Evolutionary conservation across 1,140 invertebrate species (phyloP).

Genomic region (Cecropterus lyciades): DNA sequence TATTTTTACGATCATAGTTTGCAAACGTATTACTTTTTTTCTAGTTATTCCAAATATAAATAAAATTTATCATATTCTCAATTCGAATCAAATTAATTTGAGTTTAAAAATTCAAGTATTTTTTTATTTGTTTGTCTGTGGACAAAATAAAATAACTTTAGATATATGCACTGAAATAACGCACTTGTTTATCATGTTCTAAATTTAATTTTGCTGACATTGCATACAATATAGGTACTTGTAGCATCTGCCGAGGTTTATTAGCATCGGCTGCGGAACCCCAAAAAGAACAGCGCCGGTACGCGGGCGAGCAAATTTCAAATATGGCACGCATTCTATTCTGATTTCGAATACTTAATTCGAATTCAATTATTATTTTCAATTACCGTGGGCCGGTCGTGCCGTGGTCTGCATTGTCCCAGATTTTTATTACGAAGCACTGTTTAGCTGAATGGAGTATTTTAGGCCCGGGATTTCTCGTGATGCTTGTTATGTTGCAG

Average conservation of each 20-base stretch:
- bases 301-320: constrained; percentile 69
- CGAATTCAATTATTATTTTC: constrained; percentile 81
- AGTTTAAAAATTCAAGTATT: too few relatives aligned
- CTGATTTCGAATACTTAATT: constrained; percentile 79
- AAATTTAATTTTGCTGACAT: background rate
- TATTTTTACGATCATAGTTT: too few relatives aligned
- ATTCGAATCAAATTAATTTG: too few relatives aligned
- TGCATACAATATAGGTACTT: too few relatives aligned
- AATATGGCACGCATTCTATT: constrained; percentile 78
- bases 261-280: constrained; percentile 16
- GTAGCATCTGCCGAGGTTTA: background rate
- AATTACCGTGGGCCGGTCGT: constrained; percentile 69
- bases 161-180: background rate
- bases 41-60: too few relatives aligned
- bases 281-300: constrained; percentile 60
- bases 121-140: too few relatives aligned
- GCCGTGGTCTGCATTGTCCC: constrained; percentile 59
- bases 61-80: too few relatives aligned
- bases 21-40: too few relatives aligned
- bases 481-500: background rate
- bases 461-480: background rate
- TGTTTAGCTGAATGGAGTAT: constrained; percentile 1
- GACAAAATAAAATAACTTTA: background rate
- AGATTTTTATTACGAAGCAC: constrained; percentile 48
- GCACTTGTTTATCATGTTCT: background rate